A percentile compares a stretch with the other conserved stretches of the same genome.
These are phyloP conservation scores for Aleadryas rufinucha DNA, from an alignment of 2,113 vertebrate genomes.

Conservation along the genomic window DNA sequence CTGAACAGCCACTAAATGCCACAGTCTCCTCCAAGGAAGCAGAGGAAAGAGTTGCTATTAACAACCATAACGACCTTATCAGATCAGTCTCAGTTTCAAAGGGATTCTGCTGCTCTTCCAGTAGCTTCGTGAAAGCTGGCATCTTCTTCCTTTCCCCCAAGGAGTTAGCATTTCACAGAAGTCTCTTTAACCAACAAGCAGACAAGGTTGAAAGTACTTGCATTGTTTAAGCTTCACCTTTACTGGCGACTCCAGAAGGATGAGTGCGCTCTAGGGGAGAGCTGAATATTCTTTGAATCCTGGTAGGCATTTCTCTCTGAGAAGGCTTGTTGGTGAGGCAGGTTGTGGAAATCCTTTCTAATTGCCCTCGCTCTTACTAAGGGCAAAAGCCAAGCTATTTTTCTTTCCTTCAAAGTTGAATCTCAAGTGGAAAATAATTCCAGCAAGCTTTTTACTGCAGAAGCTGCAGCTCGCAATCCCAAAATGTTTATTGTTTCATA, in stretches of 20 bases:
- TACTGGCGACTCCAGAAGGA: background rate
- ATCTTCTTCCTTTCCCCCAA: constrained; percentile 5
- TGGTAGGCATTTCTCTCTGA: background rate
- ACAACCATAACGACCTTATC: constrained; percentile 6
- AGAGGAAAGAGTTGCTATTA: background rate
- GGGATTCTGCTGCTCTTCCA: background rate
- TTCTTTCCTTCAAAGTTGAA: background rate
- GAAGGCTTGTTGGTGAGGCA: background rate
- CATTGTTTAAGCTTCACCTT: background rate
- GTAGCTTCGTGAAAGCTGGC: background rate
- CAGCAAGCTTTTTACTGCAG: background rate
- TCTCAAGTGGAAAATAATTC: background rate
- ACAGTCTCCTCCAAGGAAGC: background rate
- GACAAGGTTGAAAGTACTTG: background rate
- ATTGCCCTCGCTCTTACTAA: background rate
- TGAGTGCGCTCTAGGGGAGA: background rate
- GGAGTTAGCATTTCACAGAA: constrained; percentile 5
- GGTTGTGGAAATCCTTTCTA: background rate
- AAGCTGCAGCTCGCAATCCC: background rate
- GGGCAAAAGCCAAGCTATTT: background rate
- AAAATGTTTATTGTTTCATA: background rate
- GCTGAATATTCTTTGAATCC: background rate
- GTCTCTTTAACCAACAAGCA: background rate
- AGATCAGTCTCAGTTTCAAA: constrained; percentile 24
- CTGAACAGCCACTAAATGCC: background rate